Evolutionary conservation across 2,888 invertebrate genomes (phyloP), one percentile per base, ranked within the genome.

Genomic region (Apamea sordens): DNA sequence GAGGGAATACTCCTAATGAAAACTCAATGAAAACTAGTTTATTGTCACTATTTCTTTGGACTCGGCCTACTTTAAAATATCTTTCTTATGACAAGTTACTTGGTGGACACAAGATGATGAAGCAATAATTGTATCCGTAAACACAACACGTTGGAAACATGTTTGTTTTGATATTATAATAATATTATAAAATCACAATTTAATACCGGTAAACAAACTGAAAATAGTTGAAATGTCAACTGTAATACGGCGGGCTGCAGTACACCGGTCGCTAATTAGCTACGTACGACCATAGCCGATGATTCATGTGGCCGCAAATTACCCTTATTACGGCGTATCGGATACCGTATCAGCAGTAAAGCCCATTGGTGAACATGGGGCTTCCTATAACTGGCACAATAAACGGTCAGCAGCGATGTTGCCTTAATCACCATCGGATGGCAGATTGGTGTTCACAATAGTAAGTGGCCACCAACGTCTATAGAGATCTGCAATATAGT

Each of bases 281-380:
- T 83, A 63, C 72, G 64, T 65, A 65, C 47, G n/a, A 11, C 41
- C 28, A 78, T 28, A 64, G 61, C n/a, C 50, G 5, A 73, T 85
- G 73, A 84, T 82, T 75, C 86, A 84, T 84, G 44, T 41, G 53
- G 24, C 74, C 61, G 63, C 86, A 78, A 82, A 84, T 78, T 82
- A 73, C 61, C 71, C 65, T 65, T 74, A 73, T 71, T 73, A 73
- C 53, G 24, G 32, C 41, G 15, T 72, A 80, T 73, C 64, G 32
- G 76, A 44, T 50, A 53, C n/a, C n/a, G 21, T 53, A 74, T 73
- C 74, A 61, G 61, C 44, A 36, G 32, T 44, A 44, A 44, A 47
- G 4, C 15, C 36, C 18, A 13, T 50, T 73, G 32, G 15, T 67
- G 32, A 21, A 28, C 32, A 69, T 21, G 28, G 36, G 10, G 28